Evolutionary conservation across 2,113 vertebrate genomes (phyloP), one percentile per base, ranked within the genome.

Genomic region (Felis chaus): DNA sequence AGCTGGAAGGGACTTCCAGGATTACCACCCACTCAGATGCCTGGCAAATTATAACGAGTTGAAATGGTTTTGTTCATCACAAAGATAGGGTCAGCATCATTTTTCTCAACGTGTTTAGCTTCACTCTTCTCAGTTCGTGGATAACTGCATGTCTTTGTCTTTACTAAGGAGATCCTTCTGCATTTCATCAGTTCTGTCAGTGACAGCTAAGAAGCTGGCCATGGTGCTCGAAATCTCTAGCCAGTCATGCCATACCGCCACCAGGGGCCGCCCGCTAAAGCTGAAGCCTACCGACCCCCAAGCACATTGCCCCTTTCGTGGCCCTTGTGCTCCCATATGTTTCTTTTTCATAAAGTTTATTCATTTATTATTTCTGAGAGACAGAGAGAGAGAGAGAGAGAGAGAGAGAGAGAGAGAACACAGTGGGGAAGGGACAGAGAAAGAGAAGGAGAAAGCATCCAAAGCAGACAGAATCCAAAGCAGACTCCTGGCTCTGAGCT

Each of bases 1-100:
- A 33, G 99, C 99, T 97, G 99, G 96, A 39, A 99, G 99, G 0
- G 99, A 99, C 86, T 98, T 99, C 23, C n/a, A 98, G 94, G 99
- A 98, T 18, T 99, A 99, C 99, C 99, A 98, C 95, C 99, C 99
- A 0, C 99, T 99, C 97, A 99, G 98, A 98, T 99, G 99, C 98
- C 99, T 99, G 41, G 99, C 99, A 86, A 99, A 95, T 99, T 99
- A 89, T 99, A 99, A 0, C 99, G 99, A 0, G 99, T 99, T 53
- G 99, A 99, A 83, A 99, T 97, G 21, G 99, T 99, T 98, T 98
- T 99, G 98, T 99, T 99, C 99, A 99, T 99, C 95, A 99, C 14
- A 94, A 99, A 99, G 66, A 99, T 55, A 0, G 98, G 98, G 3
- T 99, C 99, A 0, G 99, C 98, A n/a, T 99, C 98, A 0, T 98